Evolutionary conservation across 1,140 invertebrate species (phyloP).

Genomic region (Drosophila teissieri): DNA sequence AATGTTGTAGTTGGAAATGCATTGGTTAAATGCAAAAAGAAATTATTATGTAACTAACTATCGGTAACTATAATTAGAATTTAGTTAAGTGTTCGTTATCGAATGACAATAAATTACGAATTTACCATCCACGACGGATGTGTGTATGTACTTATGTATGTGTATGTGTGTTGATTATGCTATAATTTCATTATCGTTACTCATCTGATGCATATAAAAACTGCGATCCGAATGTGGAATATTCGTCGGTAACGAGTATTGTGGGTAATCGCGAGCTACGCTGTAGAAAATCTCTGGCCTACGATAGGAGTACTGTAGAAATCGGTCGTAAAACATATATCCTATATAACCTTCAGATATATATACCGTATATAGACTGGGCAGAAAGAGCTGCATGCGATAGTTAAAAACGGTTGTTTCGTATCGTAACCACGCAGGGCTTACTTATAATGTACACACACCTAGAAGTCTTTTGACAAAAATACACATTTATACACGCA

Average conservation of each 20-base stretch:
- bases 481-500: conserved; percentile 78
- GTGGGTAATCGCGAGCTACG: conserved; percentile 46
- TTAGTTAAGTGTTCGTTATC: conserved; percentile 61
- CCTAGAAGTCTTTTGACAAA: conserved; percentile 72
- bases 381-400: conserved; percentile 49
- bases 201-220: conserved; percentile 51
- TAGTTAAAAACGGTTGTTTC: conserved; percentile 54
- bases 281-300: conserved; percentile 66
- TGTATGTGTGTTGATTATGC: conserved; percentile 14
- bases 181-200: conserved; percentile 39
- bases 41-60: conserved; percentile 73
- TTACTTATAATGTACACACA: conserved; percentile 71
- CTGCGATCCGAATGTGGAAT: conserved; percentile 23
- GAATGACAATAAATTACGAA: conserved; percentile 74
- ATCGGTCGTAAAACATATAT: conserved; percentile 64
- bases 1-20: conserved; percentile 72
- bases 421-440: conserved; percentile 10
- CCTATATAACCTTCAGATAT: conserved; percentile 14
- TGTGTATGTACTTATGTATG: conserved; percentile 6
- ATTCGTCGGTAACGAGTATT: conserved; percentile 19
- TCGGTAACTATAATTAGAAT: conserved; percentile 51
- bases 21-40: conserved; percentile 78
- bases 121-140: conserved; percentile 14
- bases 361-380: conserved; percentile 27
- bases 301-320: conserved; percentile 51